Evolutionary conservation across 2,888 invertebrate species (phyloP), one percentile per base, ranked within the genome.

Genomic region (Trachelus iudaicus): DNA sequence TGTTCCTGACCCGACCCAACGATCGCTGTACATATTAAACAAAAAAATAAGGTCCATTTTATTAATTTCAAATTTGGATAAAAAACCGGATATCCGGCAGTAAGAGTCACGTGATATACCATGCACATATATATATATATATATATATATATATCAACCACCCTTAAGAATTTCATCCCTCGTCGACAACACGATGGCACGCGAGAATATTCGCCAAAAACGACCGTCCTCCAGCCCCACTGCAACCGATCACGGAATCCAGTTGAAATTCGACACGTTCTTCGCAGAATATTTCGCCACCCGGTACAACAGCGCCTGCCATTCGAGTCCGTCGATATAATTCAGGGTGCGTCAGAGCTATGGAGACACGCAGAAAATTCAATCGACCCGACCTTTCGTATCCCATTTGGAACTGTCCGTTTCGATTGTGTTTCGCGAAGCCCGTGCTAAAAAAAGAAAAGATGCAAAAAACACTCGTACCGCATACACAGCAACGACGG

Each of bases 1-100:
- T 75, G 83, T 82, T 84, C 83, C 84, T 82, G 80, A 40, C 15
- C 15, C 15, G 15, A 15, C 13, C 15, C 40, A 40, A 15, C 15
- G 40, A 40, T 37, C 37, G 11, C 13, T 40, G 40, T 40, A 40
- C 13, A 13, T 40, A 13, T 1, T 0, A 40, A 40, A 15, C 12
- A 37, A 37, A 37, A 37, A 37, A 13, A 13, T n/a, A 37, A 37
- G 4, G 4, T 40, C 4, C 35, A 3, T 35, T 13, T 40, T 15
- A 15, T 40, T 15, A 40, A 40, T 40, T 40, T 40, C 40, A 35
- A 35, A 35, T 35, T 35, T 35, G 3, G 0, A 3, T 35, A 12
- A 35, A 35, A 34, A 35, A 35, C 3, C 12, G 12, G 12, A 35
- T 35, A 35, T 35, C 40, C 40, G 40, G 6, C 6, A 15, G 13